Evolutionary conservation across 2,888 invertebrate genomes (phyloP).

Genomic region (Hyposoter dolosus): DNA sequence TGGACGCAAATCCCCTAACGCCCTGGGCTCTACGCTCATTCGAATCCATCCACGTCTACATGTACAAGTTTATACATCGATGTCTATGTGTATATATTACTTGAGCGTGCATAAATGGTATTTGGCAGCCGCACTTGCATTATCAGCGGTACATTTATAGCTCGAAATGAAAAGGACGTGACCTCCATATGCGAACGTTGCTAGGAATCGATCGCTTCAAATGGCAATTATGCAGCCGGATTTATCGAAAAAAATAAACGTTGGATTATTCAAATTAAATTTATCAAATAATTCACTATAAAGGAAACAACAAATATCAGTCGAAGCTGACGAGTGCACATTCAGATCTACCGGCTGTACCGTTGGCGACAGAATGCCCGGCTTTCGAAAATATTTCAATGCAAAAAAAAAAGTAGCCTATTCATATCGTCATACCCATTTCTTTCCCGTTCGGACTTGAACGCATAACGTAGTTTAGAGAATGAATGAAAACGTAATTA

Average conservation of each 20-base stretch:
- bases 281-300: neutral
- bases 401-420: too few relatives aligned
- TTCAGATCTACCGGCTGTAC: neutral
- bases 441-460: too few relatives aligned
- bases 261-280: neutral
- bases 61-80: constrained; percentile 17
- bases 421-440: too few relatives aligned
- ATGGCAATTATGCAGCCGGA: neutral
- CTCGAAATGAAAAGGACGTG: constrained; percentile 1
- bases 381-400: too few relatives aligned
- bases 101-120: constrained; percentile 25
- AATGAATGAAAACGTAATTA: too few relatives aligned
- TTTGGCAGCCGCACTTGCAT: constrained; percentile 9
- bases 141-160: constrained; percentile 7
- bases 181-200: neutral
- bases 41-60: constrained; percentile 37
- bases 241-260: neutral
- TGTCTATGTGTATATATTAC: neutral
- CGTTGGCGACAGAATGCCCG: neutral
- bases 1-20: constrained; percentile 68
- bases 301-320: neutral
- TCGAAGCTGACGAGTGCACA: neutral
- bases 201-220: neutral
- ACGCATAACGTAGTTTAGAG: too few relatives aligned
- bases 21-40: constrained; percentile 42